Conservation (phyloP, 2,888 invertebrate genomes). For the Ligdia adustata region DNA sequence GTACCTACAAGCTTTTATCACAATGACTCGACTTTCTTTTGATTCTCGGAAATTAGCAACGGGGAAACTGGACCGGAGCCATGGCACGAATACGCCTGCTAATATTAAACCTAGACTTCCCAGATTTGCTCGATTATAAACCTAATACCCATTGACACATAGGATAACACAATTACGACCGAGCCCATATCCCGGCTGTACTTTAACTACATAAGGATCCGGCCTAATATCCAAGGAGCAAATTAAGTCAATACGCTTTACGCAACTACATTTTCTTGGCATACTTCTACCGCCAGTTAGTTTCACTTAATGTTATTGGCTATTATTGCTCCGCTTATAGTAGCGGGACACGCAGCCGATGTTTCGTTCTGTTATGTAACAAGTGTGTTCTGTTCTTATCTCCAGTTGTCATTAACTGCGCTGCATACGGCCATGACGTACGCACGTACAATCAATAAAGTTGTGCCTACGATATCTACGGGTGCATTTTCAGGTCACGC, state of each 20-base stretch:
- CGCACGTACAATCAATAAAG: slow-evolving; percentile 35
- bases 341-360: slow-evolving; percentile 50
- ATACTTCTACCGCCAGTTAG: slow-evolving; percentile 59
- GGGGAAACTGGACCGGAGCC: slow-evolving; percentile 5
- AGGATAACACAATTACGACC: neutral
- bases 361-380: slow-evolving; percentile 43
- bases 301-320: slow-evolving; percentile 60
- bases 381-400: slow-evolving; percentile 45
- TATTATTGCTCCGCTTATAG: slow-evolving; percentile 55
- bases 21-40: slow-evolving; percentile 6
- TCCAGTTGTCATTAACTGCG: slow-evolving; percentile 42
- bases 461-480: slow-evolving; percentile 10
- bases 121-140: neutral
- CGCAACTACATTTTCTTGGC: slow-evolving; percentile 58
- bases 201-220: neutral
- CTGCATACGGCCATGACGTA: slow-evolving; percentile 34
- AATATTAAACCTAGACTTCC: slow-evolving; percentile 3
- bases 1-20: neutral
- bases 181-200: slow-evolving; percentile 2
- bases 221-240: slow-evolving; percentile 5
- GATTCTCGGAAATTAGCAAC: slow-evolving; percentile 3
- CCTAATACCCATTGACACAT: neutral
- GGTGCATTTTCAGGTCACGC: slow-evolving; percentile 35
- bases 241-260: slow-evolving; percentile 42
- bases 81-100: neutral